Base-by-base conservation (phyloP, 2,888 invertebrate genomes). In the Helobdella robusta region DNA sequence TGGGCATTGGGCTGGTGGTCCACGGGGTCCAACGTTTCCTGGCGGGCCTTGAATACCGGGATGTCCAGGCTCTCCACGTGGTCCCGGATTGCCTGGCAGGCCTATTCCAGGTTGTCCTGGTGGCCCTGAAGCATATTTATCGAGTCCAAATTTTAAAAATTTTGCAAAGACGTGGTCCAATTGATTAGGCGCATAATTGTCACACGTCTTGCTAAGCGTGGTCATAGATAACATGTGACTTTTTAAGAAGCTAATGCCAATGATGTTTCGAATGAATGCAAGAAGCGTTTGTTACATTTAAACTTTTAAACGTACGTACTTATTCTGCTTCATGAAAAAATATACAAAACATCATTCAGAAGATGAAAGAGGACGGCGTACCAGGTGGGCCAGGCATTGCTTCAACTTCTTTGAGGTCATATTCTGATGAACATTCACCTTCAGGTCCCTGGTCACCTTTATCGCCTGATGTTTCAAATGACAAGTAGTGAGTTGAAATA, bases 51-150 rank as follows among this genome's bases (percentile, higher is more conserved):
- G 68, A 8, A 69, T 68, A 60, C 76, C 76, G 8, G 72, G 69
- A 28, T 72, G 74, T 64, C 76, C 76, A 32, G 67, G 65, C 23
- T 60, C 34, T 18, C 68, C 68, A 34, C 52, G 30, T 2, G 48
- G 36, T 2, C 68, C 68, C 18, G 36, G 58, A 15, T 36, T n/a
- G 30, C 65, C 65, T 20, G 54, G 52, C 20, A 3, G 3, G 4
- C 65, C 65, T 48, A 34, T 35, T 20, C 88, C 88, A 79, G 84
- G 83, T 65, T 81, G 73, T 52, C 90, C 90, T 69, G 84, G 82
- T 0, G 84, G 84, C 2, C 91, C 90, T 63, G 84, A 82, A 0
- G 85, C 84, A 0, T 90, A 90, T 73, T 87, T 87, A 20, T 85
- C 74, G 0, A 5, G n/a, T n/a, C 5, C 6, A 30, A 25, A 28